Evolutionary conservation across 2,113 vertebrate species (phyloP).

Genomic region (Jaculus jaculus): DNA sequence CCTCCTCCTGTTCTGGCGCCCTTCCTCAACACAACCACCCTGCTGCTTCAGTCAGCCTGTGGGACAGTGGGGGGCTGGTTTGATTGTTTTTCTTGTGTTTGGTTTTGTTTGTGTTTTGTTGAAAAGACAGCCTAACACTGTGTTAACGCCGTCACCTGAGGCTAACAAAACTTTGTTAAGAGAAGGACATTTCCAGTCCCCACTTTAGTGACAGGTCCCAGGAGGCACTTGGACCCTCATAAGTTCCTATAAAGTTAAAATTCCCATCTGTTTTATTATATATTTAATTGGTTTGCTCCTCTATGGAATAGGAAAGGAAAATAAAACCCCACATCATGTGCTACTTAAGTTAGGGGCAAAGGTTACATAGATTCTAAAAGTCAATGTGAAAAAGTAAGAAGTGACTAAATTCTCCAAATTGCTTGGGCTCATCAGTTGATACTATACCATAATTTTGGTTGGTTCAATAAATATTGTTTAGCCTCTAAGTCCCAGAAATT

Average conservation of each 20-base stretch:
- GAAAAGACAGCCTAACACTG: constrained; percentile 67
- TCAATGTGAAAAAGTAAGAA: constrained; percentile 44
- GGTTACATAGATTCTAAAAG: constrained; percentile 11
- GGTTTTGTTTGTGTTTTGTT: constrained; percentile 69
- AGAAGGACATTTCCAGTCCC: constrained; percentile 54
- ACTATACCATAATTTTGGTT: constrained; percentile 3
- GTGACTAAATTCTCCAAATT: background rate
- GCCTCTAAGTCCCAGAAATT: background rate
- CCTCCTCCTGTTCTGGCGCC: constrained; percentile 67
- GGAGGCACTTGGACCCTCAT: constrained; percentile 66
- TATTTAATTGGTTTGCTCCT: constrained; percentile 72
- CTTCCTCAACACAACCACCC: constrained; percentile 63
- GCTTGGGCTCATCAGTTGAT: constrained; percentile 7
- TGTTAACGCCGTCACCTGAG: constrained; percentile 56
- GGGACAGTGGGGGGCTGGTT: constrained; percentile 49
- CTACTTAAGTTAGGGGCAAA: constrained; percentile 63
- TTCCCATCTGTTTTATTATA: constrained; percentile 76
- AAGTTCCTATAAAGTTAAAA: constrained; percentile 70
- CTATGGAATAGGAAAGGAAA: constrained; percentile 69
- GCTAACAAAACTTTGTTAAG: constrained; percentile 58
- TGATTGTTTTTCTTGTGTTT: constrained; percentile 65
- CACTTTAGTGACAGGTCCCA: constrained; percentile 56
- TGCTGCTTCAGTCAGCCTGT: constrained; percentile 55
- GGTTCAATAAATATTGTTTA: constrained; percentile 12
- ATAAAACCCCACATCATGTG: constrained; percentile 49